Evolutionary conservation across 2,888 invertebrate species (phyloP), one percentile per base, ranked within the genome.

Genomic region (Mythimna ferrago): DNA sequence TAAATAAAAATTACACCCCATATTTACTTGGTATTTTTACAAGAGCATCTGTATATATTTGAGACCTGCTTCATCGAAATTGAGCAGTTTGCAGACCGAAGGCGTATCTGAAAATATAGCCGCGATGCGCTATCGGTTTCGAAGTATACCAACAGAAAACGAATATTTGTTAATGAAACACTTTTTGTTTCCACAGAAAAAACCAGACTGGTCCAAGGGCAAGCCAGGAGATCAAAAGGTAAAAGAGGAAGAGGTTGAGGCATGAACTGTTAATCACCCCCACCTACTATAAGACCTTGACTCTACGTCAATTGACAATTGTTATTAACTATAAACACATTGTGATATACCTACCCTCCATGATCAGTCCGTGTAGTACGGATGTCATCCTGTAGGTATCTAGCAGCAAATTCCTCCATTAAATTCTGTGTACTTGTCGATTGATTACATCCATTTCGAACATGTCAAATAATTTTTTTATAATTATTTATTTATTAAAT

Each of bases 141-240:
- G 14, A 66, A 58, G 44, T 62, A 35, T 41, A 69, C n/a, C 35
- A 21, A 2, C 11, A 19, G 41, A 14, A 58, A 6, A 7, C 54
- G 48, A 71, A 64, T 76, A 67, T 74, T 57, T 58, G 32, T 32
- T 82, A 73, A 78, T 78, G 3, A 6, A 41, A 54, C 2, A 26
- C 35, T 70, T 83, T 86, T 88, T 87, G 77, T 88, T 91, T 96
- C 97, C 97, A 92, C 98, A 98, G 98, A 98, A 98, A 97, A 99
- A 99, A 96, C 98, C 98, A 91, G 99, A 99, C 97, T 99, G 98
- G 98, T 98, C 98, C 94, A 99, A 99, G 97, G 97, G 97, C 96
- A 98, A 98, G 94, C 97, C 97, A 94, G 98, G 98, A 92, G 98
- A 98, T 96, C 98, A 98, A 98, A 98, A 98, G 97, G 98, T 98